Evolutionary conservation across 1,140 invertebrate species (phyloP).

Genomic region (Metopolophium dirhodum): DNA sequence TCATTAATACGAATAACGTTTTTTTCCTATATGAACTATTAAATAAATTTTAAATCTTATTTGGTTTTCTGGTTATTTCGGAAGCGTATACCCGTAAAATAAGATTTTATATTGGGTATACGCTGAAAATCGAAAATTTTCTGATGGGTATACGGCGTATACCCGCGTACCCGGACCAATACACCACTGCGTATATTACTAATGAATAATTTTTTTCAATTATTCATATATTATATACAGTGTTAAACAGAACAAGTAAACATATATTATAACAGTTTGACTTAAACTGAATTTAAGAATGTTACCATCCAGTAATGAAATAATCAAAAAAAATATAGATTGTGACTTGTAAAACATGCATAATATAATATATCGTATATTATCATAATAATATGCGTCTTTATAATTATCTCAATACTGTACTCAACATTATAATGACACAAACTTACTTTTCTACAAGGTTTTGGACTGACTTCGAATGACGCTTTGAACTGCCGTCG

Average conservation of each 20-base stretch:
- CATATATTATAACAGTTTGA: neutral
- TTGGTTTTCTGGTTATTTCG: too few species aligned
- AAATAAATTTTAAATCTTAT: too few species aligned
- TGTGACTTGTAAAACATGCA: neutral
- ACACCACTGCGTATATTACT: too few species aligned
- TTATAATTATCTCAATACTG: neutral
- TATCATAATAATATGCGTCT: neutral
- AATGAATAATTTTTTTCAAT: too few species aligned
- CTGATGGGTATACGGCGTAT: too few species aligned
- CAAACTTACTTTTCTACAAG: conserved; percentile 87
- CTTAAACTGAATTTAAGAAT: neutral
- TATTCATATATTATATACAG: neutral
- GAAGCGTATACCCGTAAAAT: too few species aligned
- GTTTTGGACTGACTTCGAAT: conserved; percentile 98
- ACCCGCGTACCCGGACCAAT: too few species aligned
- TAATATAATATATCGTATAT: neutral
- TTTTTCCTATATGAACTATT: too few species aligned
- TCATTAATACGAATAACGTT: too few species aligned
- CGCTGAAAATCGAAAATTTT: too few species aligned
- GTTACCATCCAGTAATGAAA: neutral
- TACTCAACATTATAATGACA: neutral
- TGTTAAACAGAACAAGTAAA: neutral
- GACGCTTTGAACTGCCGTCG: conserved; percentile 96
- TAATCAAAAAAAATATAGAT: neutral
- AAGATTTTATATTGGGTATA: too few species aligned